Percentiles rank a stretch among this genome's conserved stretches.
phyloP scores from a whole-genome alignment of 2,797 vertebrate genomes.

The Monodelphis domestica region DNA sequence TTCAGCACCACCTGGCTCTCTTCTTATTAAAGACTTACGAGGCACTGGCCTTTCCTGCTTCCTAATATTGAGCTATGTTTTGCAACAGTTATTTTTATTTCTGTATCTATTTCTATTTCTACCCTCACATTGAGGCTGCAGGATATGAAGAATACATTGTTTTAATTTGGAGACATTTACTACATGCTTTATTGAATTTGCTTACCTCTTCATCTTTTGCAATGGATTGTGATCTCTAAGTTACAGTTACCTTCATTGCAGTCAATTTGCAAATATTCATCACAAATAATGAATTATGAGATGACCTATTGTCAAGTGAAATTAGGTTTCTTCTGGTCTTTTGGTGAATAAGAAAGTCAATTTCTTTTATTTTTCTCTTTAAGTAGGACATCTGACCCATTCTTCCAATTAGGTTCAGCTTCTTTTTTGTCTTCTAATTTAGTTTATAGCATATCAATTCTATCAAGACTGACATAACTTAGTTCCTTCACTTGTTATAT shows the following conservation, averaged over 20 bases:
- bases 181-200: background rate
- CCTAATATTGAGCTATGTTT: background rate
- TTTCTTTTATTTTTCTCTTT: background rate
- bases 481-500: background rate
- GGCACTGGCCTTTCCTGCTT: background rate
- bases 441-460: background rate
- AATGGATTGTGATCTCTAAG: background rate
- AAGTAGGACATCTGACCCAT: background rate
- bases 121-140: background rate
- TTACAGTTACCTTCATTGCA: background rate
- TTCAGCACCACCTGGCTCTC: background rate
- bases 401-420: background rate
- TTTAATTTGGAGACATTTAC: background rate
- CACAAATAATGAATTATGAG: background rate
- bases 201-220: background rate
- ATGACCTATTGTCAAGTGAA: background rate
- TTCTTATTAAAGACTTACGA: background rate
- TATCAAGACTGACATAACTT: background rate
- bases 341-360: background rate
- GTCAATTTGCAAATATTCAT: background rate
- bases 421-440: background rate
- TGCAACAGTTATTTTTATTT: background rate
- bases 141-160: background rate
- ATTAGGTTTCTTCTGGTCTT: background rate
- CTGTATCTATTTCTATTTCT: background rate